A percentile compares a stretch with the other conserved stretches of the same genome.
phyloP scores from a whole-genome alignment of 64 coral and sea anemone genomes.

The Anthopleura sola region DNA sequence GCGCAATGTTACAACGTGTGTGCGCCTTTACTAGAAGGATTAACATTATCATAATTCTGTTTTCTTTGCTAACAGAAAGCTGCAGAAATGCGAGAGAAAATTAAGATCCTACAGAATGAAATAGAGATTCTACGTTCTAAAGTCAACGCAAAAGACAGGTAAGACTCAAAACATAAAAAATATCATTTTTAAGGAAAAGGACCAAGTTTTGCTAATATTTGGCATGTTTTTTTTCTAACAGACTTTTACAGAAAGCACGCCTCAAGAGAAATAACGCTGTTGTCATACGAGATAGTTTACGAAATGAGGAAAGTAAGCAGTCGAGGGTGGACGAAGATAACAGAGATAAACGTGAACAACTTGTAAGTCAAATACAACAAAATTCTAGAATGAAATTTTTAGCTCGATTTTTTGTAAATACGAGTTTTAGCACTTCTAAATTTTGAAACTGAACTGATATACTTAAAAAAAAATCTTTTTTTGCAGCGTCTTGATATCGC shows the following conservation, averaged over 20 bases:
- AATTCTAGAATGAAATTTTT: too few species aligned
- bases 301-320: slow-evolving; percentile 96
- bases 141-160: slow-evolving; percentile 99
- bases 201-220: neutral
- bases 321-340: slow-evolving; percentile 82
- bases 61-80: slow-evolving; percentile 58
- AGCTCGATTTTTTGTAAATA: neutral
- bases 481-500: slow-evolving; percentile 89
- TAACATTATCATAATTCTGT: too few species aligned
- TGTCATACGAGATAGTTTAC: slow-evolving; percentile 90
- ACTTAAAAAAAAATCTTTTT: neutral
- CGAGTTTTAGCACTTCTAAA: neutral
- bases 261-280: slow-evolving; percentile 90
- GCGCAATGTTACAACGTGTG: too few species aligned
- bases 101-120: slow-evolving; percentile 98
- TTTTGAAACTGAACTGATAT: too few species aligned
- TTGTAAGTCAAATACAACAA: slow-evolving; percentile 27
- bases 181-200: neutral
- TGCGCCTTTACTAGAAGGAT: too few species aligned
- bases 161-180: neutral
- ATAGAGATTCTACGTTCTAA: slow-evolving; percentile 99
- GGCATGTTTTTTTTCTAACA: neutral
- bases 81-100: slow-evolving; percentile 98
- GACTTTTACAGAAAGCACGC: slow-evolving; percentile 86
- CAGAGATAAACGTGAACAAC: slow-evolving; percentile 90